These are phyloP conservation scores for Venturia canescens DNA, from an alignment of 1,140 invertebrate species.

Conservation along the genomic window DNA sequence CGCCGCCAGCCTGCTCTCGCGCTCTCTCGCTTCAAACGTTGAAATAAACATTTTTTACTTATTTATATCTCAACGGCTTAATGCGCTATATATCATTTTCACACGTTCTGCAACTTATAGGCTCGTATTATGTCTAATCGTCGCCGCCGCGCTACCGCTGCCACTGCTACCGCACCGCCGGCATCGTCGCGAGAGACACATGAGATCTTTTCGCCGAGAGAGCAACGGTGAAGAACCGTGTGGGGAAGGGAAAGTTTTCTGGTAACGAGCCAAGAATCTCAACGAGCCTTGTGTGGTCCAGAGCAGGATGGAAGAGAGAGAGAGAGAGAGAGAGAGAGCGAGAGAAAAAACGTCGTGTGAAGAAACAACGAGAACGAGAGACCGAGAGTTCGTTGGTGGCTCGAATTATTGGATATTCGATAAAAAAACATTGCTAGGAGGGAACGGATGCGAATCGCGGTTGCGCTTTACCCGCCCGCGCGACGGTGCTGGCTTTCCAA, in stretches of 20 bases:
- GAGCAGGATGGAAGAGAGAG: not conserved
- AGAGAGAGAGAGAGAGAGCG: constrained; percentile 5
- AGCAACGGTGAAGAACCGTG: constrained; percentile 5
- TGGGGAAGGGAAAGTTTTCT: constrained; percentile 27
- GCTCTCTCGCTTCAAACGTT: not conserved
- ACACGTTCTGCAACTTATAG: constrained; percentile 8
- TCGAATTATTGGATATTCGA: not conserved
- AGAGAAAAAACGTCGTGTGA: not conserved
- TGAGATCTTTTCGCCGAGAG: not conserved
- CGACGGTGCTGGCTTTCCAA: too few relatives aligned
- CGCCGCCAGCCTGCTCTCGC: not conserved
- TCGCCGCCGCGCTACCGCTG: not conserved
- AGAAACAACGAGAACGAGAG: too few relatives aligned
- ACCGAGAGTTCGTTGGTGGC: too few relatives aligned
- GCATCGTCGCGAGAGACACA: not conserved
- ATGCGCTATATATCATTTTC: constrained; percentile 1
- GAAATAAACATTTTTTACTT: not conserved
- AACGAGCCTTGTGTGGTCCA: constrained; percentile 55
- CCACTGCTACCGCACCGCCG: not conserved
- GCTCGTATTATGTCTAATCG: constrained; percentile 13
- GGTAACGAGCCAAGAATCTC: constrained; percentile 57
- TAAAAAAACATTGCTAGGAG: too few relatives aligned
- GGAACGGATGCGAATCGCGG: too few relatives aligned
- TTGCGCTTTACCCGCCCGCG: too few relatives aligned
- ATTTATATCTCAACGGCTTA: not conserved